These are phyloP conservation scores for Punctoribates punctum DNA, from an alignment of 2,888 invertebrate species.

Conservation along the genomic window DNA sequence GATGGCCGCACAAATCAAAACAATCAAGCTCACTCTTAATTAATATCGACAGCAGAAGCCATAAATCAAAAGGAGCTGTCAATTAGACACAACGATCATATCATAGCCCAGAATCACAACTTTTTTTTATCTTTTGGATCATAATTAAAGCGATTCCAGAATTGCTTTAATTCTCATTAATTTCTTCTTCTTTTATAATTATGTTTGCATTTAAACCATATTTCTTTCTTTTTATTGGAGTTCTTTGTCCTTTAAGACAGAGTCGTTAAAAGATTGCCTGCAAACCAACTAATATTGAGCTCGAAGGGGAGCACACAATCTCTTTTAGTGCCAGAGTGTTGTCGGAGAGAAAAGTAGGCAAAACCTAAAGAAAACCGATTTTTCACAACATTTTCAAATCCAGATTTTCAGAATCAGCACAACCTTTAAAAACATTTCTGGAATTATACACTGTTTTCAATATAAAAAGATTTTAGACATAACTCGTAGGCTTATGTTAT, in stretches of 20 bases:
- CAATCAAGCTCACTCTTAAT: constrained; percentile 13
- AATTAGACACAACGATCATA: constrained; percentile 4
- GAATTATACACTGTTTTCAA: background rate
- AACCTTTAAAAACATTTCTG: background rate
- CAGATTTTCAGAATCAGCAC: background rate
- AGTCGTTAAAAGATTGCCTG: constrained; percentile 25
- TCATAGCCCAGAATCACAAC: background rate
- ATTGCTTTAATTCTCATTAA: background rate
- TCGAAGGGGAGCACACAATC: background rate
- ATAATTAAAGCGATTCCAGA: background rate
- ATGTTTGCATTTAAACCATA: background rate
- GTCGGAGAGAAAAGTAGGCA: constrained; percentile 13
- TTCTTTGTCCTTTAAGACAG: constrained; percentile 31
- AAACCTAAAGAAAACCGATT: constrained; percentile 10
- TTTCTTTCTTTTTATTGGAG: constrained; percentile 19
- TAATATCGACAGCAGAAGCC: background rate
- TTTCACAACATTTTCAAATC: constrained; percentile 24
- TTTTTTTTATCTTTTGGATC: background rate
- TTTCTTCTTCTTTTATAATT: background rate
- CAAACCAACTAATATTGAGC: background rate
- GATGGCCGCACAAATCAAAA: background rate
- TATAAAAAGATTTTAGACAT: too few relatives aligned
- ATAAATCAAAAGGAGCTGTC: constrained; percentile 1
- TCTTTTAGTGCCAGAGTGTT: background rate
- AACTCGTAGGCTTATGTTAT: too few relatives aligned